Evolutionary conservation across 2,888 invertebrate species (phyloP).

Genomic region (Geophilus truncorum): DNA sequence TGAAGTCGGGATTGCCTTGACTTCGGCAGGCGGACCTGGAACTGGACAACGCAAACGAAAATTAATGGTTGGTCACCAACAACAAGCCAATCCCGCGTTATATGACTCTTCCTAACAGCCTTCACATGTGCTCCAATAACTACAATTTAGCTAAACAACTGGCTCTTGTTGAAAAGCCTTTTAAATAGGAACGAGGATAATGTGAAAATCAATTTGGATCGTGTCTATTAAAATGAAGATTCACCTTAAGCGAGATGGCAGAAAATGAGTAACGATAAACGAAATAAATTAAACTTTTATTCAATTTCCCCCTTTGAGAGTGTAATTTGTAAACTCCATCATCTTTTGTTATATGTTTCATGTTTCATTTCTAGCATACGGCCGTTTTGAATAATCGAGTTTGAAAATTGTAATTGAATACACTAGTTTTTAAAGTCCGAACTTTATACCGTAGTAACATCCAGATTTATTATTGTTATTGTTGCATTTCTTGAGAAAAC

Average conservation of each 20-base stretch:
- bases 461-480: too few species aligned
- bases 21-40: conserved; percentile 86
- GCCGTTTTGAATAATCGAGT: too few species aligned
- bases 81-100: background rate
- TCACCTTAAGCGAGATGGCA: background rate
- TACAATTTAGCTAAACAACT: background rate
- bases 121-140: background rate
- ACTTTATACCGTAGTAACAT: too few species aligned
- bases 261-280: background rate
- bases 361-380: background rate
- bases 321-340: background rate
- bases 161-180: background rate
- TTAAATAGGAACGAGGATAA: background rate
- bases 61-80: conserved; percentile 8
- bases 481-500: too few species aligned
- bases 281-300: background rate
- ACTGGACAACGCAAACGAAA: conserved; percentile 55
- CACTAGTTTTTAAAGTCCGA: too few species aligned
- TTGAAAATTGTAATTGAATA: too few species aligned
- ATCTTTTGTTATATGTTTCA: background rate
- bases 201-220: too few species aligned
- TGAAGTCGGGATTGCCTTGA: conserved; percentile 90
- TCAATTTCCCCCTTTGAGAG: background rate
- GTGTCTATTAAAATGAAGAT: background rate
- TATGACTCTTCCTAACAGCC: background rate